Conservation (phyloP, 2,888 invertebrate genomes). For the Callyntrura sp. region DNA sequence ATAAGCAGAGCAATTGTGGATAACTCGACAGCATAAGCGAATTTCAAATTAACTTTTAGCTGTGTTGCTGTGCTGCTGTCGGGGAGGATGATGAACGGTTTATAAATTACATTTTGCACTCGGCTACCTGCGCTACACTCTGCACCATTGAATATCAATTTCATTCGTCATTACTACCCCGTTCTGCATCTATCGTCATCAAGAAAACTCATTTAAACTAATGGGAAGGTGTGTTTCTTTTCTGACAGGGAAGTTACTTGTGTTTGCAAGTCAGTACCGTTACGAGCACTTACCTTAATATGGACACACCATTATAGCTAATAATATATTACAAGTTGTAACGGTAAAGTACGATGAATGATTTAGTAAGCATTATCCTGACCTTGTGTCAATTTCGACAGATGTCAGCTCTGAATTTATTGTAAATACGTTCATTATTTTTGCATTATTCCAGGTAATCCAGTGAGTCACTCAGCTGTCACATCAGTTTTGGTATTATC, state of each 20-base stretch:
- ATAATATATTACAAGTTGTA: not conserved
- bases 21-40: not conserved
- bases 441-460: constrained; percentile 17
- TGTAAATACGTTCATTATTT: not conserved
- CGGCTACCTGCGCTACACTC: constrained; percentile 31
- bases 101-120: constrained; percentile 27
- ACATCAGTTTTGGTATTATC: no score
- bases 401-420: constrained; percentile 1
- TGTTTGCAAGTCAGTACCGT: constrained; percentile 21
- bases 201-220: not conserved
- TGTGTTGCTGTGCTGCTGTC: not conserved
- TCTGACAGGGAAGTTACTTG: not conserved
- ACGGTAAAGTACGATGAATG: constrained; percentile 5
- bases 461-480: not conserved
- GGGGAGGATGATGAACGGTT: not conserved
- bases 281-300: not conserved
- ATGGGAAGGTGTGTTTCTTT: constrained; percentile 34
- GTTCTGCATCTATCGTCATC: not conserved
- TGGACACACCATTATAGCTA: not conserved
- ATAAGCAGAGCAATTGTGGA: no score
- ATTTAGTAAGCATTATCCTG: constrained; percentile 5
- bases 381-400: constrained; percentile 11
- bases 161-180: not conserved
- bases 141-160: not conserved
- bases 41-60: not conserved